Percentiles rank a stretch among this genome's conserved stretches.
These are phyloP conservation scores for Tetrapedia diversipes DNA, from an alignment of 2,888 invertebrate genomes.

Conservation along the genomic window DNA sequence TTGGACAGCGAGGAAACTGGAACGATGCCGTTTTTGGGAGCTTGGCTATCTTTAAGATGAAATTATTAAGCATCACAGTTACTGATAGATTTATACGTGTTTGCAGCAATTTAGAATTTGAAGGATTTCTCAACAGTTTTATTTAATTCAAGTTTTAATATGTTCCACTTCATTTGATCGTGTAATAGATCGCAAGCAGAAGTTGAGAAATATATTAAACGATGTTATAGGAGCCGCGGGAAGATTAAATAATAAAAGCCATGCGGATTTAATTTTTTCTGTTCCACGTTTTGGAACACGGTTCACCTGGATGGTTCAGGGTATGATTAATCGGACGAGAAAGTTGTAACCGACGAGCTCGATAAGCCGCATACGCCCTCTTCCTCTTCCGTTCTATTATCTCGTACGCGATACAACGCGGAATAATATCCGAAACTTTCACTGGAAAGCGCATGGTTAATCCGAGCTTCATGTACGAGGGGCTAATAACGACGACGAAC, in stretches of 20 bases:
- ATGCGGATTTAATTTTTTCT: not conserved
- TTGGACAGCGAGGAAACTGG: too few species aligned
- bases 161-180: too few species aligned
- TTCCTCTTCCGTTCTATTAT: conserved; percentile 62
- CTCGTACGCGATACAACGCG: conserved; percentile 46
- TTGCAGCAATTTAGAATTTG: too few species aligned
- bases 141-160: too few species aligned
- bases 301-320: conserved; percentile 10
- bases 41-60: too few species aligned
- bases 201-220: not conserved
- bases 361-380: conserved; percentile 58
- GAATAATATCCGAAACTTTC: conserved; percentile 66
- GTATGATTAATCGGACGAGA: conserved; percentile 54
- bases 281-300: not conserved
- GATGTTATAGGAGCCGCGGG: too few species aligned
- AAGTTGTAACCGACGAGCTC: conserved; percentile 42
- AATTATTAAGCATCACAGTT: too few species aligned
- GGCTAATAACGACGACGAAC: conserved; percentile 44
- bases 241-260: not conserved
- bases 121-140: too few species aligned
- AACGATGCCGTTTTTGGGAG: too few species aligned
- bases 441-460: conserved; percentile 58
- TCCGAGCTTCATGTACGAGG: conserved; percentile 35
- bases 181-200: too few species aligned
- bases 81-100: too few species aligned